Evolutionary conservation across 2,888 invertebrate genomes (phyloP), one percentile per base, ranked within the genome.

Genomic region (Tolmerus cingulatus): DNA sequence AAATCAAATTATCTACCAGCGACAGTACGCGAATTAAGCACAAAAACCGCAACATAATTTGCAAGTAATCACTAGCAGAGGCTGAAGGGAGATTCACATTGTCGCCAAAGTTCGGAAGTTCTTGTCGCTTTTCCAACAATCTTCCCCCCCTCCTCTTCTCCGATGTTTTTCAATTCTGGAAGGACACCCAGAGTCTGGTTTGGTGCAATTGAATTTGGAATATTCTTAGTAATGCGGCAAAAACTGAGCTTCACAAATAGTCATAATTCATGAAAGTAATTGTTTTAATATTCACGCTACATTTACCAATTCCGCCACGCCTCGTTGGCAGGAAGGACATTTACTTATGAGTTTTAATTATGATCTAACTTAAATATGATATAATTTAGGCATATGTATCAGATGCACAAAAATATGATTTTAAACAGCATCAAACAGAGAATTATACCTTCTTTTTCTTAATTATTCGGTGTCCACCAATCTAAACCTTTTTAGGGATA

Each of bases 1-100:
- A 82, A 82, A 82, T 82, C 82, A 82, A 66, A 82, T 82, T 82
- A 82, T 82, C 57, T 37, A 66, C 57, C 82, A 66, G 34, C 51
- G 82, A 81, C 34, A 57, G 82, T 37, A 66, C 82, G 82, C 82
- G 82, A 82, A 57, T 57, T 82, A 82, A 82, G 57, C 82, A 57
- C 82, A 82, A 66, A 82, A 82, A 82, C 82, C 82, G 57, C 82
- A 82, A 14, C 55, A 82, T 82, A 82, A 82, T 82, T 82, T 82
- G 82, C 82, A 82, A 37, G 82, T 82, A 82, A 82, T 82, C 82
- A 57, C 82, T 19, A 51, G 51, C 82, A 37, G 30, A 55, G 57
- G 66, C 66, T 34, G 57, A 82, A 66, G 82, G 82, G 82, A 57
- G 66, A 57, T 82, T 0, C 57, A 82, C 82, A 82, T 82, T 82